Conservation (phyloP, 35 echinoderm and acorn worm species). For the Stichopus chloronotus region DNA sequence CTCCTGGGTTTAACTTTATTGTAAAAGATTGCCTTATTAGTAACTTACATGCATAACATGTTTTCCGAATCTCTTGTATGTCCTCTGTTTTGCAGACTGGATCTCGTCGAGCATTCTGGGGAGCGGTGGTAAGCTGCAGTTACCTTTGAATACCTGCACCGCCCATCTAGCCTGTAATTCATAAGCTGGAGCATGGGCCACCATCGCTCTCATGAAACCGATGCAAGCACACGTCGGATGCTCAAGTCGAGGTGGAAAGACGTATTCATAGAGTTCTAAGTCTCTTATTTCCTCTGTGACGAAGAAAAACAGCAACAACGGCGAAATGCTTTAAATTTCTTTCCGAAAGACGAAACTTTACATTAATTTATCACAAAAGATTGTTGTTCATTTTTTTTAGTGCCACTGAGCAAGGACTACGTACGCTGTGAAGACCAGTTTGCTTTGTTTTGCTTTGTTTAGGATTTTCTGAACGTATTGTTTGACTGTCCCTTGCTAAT, state of each 20-base stretch:
- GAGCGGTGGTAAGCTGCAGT: conserved; percentile 41
- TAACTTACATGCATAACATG: conserved; percentile 78
- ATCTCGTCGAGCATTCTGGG: conserved; percentile 62
- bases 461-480: too few relatives aligned
- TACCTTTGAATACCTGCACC: conserved; percentile 72
- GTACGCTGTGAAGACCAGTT: too few relatives aligned
- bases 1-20: too few relatives aligned
- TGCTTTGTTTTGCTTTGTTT: too few relatives aligned
- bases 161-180: conserved; percentile 89
- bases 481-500: too few relatives aligned
- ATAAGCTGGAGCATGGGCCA: conserved; percentile 73
- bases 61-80: conserved; percentile 68
- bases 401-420: too few relatives aligned
- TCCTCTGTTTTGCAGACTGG: conserved; percentile 9
- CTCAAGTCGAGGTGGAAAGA: conserved; percentile 68
- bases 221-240: conserved; percentile 78
- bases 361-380: too few relatives aligned
- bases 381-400: too few relatives aligned
- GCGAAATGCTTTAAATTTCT: too few relatives aligned
- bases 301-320: background rate
- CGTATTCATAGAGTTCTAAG: conserved; percentile 78
- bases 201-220: conserved; percentile 64
- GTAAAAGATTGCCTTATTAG: background rate
- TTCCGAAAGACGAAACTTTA: too few relatives aligned
- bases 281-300: conserved; percentile 71